Percentiles rank a stretch among this genome's conserved stretches.
Conservation (phyloP, 2,113 vertebrate species). For the Polypterus senegalus region DNA sequence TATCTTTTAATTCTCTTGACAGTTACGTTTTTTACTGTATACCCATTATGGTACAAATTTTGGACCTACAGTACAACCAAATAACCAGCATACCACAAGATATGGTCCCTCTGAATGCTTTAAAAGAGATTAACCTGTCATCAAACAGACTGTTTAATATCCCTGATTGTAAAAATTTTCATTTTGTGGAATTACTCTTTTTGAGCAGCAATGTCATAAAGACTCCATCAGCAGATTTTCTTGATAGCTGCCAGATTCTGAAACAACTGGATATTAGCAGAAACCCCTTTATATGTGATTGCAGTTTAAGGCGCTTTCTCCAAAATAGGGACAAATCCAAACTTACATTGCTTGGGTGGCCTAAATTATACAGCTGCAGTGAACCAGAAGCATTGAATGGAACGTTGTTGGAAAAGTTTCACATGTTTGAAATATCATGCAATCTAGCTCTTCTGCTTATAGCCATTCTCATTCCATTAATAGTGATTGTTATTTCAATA, state of each 20-base stretch:
- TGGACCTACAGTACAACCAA: constrained; percentile 61
- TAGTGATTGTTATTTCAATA: constrained; percentile 26
- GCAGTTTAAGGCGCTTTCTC: constrained; percentile 55
- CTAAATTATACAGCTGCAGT: constrained; percentile 51
- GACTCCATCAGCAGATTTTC: constrained; percentile 35
- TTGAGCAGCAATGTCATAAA: constrained; percentile 51
- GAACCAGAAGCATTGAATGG: constrained; percentile 51
- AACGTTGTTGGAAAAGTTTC: constrained; percentile 44
- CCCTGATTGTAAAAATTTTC: constrained; percentile 47
- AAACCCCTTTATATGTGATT: constrained; percentile 73
- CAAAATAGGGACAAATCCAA: constrained; percentile 16
- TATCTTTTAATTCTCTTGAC: constrained; percentile 59
- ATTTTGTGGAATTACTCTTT: constrained; percentile 41
- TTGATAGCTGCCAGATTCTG: constrained; percentile 49
- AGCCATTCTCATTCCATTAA: constrained; percentile 40
- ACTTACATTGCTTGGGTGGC: constrained; percentile 53
- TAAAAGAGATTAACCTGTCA: constrained; percentile 63
- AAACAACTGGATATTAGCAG: constrained; percentile 41
- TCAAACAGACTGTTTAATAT: constrained; percentile 60
- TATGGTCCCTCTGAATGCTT: constrained; percentile 31
- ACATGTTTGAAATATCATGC: constrained; percentile 52
- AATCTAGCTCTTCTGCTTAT: constrained; percentile 42
- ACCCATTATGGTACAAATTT: constrained; percentile 36
- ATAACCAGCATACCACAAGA: constrained; percentile 42
- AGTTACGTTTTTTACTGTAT: constrained; percentile 62